phyloP scores from a whole-genome alignment of 2,888 invertebrate genomes.

The Rhynchonema sp. region DNA sequence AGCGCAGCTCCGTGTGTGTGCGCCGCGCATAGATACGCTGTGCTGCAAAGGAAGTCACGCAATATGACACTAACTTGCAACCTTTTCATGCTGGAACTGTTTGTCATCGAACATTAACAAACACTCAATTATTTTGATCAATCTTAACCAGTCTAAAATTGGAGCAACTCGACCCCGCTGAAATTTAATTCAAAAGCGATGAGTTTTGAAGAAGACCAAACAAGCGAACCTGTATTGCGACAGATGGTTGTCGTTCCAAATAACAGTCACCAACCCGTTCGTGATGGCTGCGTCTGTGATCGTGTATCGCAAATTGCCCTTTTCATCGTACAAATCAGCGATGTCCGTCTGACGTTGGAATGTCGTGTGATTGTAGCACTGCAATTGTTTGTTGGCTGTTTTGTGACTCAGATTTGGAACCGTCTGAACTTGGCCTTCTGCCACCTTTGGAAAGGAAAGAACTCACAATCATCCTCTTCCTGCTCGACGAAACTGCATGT shows the following conservation, averaged over 20 bases:
- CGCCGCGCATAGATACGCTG: background rate
- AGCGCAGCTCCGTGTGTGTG: background rate
- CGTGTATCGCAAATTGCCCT: background rate
- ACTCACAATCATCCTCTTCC: no score
- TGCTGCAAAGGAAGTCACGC: background rate
- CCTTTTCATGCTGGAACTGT: no score
- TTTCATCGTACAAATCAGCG: background rate
- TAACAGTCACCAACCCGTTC: background rate
- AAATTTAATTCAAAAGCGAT: background rate
- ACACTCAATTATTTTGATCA: no score
- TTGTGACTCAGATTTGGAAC: no score
- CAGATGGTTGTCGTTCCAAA: background rate
- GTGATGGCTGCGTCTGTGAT: background rate
- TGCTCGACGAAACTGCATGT: no score
- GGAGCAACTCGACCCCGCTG: no score
- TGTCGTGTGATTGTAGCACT: slow-evolving; percentile 1
- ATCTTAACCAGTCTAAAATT: no score
- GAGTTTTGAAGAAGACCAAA: no score
- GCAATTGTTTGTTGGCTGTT: background rate
- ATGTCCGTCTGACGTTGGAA: background rate
- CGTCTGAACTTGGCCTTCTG: no score
- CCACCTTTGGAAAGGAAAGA: no score
- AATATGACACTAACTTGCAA: no score
- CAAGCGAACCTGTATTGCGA: background rate
- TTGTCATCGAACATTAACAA: no score